Percentiles rank a stretch among this genome's conserved stretches.
Evolutionary conservation across 1,140 invertebrate species (phyloP).

Genomic region (Lerema accius): DNA sequence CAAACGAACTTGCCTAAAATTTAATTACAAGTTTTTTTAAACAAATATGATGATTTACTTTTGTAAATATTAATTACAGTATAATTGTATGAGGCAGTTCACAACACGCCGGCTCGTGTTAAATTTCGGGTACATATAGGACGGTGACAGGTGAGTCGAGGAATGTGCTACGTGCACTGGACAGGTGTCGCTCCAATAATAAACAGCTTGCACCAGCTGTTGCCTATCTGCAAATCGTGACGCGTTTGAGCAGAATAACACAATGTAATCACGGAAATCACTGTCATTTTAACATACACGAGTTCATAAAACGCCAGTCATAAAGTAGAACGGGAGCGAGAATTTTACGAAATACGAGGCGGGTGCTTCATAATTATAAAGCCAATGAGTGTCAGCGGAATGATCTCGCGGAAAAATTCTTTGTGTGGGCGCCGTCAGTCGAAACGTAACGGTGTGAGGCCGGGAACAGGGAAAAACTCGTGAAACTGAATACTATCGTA

Average conservation of each 20-base stretch:
- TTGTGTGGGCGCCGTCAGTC: conserved; percentile 63
- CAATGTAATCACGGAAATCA: conserved; percentile 29
- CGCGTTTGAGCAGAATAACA: conserved; percentile 13
- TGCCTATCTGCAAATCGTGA: conserved; percentile 18
- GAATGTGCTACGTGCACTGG: conserved; percentile 33
- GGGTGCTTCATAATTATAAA: conserved; percentile 40
- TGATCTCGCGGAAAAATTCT: conserved; percentile 59
- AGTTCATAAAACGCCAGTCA: conserved; percentile 32
- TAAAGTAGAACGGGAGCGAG: conserved; percentile 16
- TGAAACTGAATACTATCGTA: conserved; percentile 82
- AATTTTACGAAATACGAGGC: conserved; percentile 34
- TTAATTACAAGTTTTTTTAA: no score
- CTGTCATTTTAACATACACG: conserved; percentile 38
- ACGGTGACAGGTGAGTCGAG: conserved; percentile 36
- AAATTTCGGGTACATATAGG: conserved; percentile 18
- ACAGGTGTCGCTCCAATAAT: conserved; percentile 51
- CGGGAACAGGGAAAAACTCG: conserved; percentile 77
- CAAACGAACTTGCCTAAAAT: no score
- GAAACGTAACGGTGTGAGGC: conserved; percentile 60
- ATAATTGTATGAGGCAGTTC: conserved; percentile 14
- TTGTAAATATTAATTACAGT: conserved; percentile 1
- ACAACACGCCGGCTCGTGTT: conserved; percentile 13
- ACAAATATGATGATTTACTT: not conserved
- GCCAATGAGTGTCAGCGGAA: conserved; percentile 57
- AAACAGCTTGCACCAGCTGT: conserved; percentile 32